phyloP scores from a whole-genome alignment of 1,140 invertebrate genomes.

The Penaeus vannamei region DNA sequence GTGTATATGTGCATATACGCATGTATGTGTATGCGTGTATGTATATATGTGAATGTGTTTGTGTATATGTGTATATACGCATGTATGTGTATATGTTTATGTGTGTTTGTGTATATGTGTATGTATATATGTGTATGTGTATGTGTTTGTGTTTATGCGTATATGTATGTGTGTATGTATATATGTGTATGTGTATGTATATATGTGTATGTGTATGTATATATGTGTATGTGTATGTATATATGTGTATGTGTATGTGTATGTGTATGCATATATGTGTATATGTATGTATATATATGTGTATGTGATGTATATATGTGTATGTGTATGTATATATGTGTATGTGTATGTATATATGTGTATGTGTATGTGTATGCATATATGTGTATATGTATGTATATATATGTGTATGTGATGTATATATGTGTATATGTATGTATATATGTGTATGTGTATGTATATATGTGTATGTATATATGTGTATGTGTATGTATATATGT shows the following conservation, averaged over 20 bases:
- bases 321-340: no score
- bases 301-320: no score
- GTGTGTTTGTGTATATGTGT: conserved; percentile 8
- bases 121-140: conserved; percentile 16
- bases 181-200: conserved; percentile 16
- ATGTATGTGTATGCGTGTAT: conserved; percentile 16
- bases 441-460: no score
- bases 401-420: no score
- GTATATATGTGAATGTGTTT: conserved; percentile 3
- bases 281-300: background rate
- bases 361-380: no score
- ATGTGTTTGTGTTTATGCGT: background rate
- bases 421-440: no score
- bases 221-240: background rate
- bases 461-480: no score
- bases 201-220: conserved; percentile 3
- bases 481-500: no score
- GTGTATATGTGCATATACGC: background rate
- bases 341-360: no score
- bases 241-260: background rate
- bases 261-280: background rate
- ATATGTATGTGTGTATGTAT: conserved; percentile 16
- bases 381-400: no score
- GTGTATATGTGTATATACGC: conserved; percentile 1
- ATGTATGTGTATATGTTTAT: background rate